Conservation (phyloP, 2,113 vertebrate genomes). For the Cynoglossus semilaevis region DNA sequence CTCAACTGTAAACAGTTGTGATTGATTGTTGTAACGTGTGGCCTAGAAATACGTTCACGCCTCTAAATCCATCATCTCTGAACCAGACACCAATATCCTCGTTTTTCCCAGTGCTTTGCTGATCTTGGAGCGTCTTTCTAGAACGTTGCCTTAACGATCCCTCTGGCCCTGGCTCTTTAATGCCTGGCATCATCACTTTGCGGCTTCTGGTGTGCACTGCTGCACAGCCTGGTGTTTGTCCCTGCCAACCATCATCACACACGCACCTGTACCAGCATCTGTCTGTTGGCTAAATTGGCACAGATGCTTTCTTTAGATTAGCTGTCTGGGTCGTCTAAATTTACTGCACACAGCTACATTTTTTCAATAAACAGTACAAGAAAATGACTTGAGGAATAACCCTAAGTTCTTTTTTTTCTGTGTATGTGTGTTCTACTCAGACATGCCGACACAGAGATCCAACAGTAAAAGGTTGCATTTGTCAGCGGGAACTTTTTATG, state of each 20-base stretch:
- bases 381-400: too few species aligned
- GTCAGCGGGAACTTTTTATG: slow-evolving; percentile 55
- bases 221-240: slow-evolving; percentile 51
- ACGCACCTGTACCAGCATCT: slow-evolving; percentile 76
- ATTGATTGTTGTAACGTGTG: slow-evolving; percentile 39
- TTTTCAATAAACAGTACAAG: slow-evolving; percentile 1
- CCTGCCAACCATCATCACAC: slow-evolving; percentile 63
- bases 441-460: not conserved
- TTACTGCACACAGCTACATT: slow-evolving; percentile 42
- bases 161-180: slow-evolving; percentile 44
- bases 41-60: slow-evolving; percentile 34
- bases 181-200: slow-evolving; percentile 43
- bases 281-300: slow-evolving; percentile 65
- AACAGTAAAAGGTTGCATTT: slow-evolving; percentile 7
- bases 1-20: slow-evolving; percentile 58
- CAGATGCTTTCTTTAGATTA: slow-evolving; percentile 67
- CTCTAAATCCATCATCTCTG: slow-evolving; percentile 30
- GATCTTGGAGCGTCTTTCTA: slow-evolving; percentile 61
- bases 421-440: slow-evolving; percentile 7
- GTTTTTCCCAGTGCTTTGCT: slow-evolving; percentile 32
- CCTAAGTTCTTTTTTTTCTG: not conserved
- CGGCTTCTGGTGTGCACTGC: slow-evolving; percentile 47
- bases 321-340: slow-evolving; percentile 33
- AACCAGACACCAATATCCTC: slow-evolving; percentile 43
- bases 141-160: slow-evolving; percentile 63